A percentile compares a stretch with the other conserved stretches of the same genome.
Evolutionary conservation across 2,113 vertebrate species (phyloP).

Genomic region (Sterna hirundo): DNA sequence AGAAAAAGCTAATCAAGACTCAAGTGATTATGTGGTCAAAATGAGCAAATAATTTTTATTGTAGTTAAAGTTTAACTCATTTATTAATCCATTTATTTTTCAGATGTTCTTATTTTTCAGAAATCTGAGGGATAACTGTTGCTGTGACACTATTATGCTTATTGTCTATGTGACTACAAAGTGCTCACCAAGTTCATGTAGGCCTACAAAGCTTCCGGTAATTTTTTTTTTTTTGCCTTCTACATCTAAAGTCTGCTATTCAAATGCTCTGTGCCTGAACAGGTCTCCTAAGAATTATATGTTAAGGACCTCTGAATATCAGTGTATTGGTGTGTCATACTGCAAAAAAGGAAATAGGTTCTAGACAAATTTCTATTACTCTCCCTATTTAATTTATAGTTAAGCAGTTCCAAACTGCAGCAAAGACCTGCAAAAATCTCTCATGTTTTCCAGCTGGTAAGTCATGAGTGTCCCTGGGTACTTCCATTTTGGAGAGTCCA

Average conservation of each 20-base stretch:
- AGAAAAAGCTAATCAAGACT: slow-evolving; percentile 1
- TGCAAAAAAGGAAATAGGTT: background rate
- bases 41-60: background rate
- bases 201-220: background rate
- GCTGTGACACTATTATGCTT: background rate
- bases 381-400: background rate
- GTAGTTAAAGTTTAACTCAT: background rate
- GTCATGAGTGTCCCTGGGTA: background rate
- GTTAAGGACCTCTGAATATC: background rate
- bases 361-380: background rate
- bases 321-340: background rate
- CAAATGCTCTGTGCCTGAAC: background rate
- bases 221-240: background rate
- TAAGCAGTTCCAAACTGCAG: background rate
- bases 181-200: background rate
- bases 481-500: background rate
- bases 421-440: background rate
- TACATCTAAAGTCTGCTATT: background rate
- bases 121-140: background rate
- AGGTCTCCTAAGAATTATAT: background rate
- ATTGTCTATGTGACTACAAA: background rate
- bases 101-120: background rate
- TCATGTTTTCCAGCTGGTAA: background rate
- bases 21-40: background rate
- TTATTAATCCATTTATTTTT: background rate